Conservation (phyloP, 2,113 vertebrate species). For the Centrocercus urophasianus region DNA sequence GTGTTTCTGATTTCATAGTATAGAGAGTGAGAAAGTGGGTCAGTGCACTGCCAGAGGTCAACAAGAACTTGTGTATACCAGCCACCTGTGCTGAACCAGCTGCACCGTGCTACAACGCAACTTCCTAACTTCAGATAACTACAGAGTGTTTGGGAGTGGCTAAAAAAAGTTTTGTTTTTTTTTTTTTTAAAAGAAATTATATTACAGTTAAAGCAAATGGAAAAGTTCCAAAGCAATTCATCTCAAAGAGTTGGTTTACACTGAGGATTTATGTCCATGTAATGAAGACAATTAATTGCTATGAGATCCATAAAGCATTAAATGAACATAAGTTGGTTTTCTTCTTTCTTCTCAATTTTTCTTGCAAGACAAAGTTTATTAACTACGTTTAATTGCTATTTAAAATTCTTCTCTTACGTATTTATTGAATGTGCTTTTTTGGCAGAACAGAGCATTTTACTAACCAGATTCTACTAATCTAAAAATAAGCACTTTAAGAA, state of each 20-base stretch:
- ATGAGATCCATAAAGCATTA: conserved; percentile 58
- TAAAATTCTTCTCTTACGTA: conserved; percentile 50
- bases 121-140: not conserved
- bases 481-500: conserved; percentile 13
- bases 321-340: conserved; percentile 29
- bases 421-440: conserved; percentile 62
- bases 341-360: not conserved
- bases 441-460: conserved; percentile 16
- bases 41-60: not conserved
- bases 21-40: not conserved
- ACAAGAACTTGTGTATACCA: not conserved
- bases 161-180: not conserved
- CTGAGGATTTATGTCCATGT: conserved; percentile 29
- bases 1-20: not conserved
- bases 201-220: conserved; percentile 7
- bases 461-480: not conserved
- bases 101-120: not conserved
- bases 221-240: conserved; percentile 21
- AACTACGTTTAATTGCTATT: conserved; percentile 65
- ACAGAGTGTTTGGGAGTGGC: not conserved
- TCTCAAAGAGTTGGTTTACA: conserved; percentile 34
- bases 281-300: conserved; percentile 76
- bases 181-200: not conserved
- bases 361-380: conserved; percentile 66
- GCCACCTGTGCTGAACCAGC: not conserved